Percentiles rank a stretch among this genome's conserved stretches.
These are phyloP conservation scores for Odontesthes bonariensis DNA, from an alignment of 2,113 vertebrate genomes.

Conservation along the genomic window DNA sequence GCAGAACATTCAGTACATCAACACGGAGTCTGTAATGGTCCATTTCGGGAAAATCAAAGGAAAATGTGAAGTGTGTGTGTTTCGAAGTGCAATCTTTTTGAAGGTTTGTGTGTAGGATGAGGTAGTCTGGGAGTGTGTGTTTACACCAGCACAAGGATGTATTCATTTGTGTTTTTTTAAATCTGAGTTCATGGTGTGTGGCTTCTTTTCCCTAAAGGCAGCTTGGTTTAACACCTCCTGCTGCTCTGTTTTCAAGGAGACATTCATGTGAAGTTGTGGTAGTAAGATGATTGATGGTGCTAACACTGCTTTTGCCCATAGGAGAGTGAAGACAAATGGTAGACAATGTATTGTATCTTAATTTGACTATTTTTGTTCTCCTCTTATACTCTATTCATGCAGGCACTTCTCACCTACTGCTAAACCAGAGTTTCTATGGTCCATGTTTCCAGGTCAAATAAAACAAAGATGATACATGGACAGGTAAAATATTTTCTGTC, in stretches of 20 bases:
- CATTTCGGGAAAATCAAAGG: conserved; percentile 49
- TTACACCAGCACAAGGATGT: conserved; percentile 25
- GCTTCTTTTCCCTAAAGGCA: conserved; percentile 24
- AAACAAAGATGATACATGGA: background rate
- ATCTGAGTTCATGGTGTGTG: conserved; percentile 25
- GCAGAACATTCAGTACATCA: conserved; percentile 51
- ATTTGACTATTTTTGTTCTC: conserved; percentile 32
- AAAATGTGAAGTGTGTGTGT: conserved; percentile 16
- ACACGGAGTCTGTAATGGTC: conserved; percentile 15
- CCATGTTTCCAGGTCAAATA: conserved; percentile 11
- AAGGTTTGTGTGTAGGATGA: conserved; percentile 1
- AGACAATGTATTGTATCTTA: conserved; percentile 39
- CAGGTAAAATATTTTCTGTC: conserved; percentile 5
- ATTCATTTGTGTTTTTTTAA: conserved; percentile 39
- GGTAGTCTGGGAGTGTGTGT: background rate
- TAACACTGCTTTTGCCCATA: conserved; percentile 21
- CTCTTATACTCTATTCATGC: conserved; percentile 1
- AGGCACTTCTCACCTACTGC: conserved; percentile 1
- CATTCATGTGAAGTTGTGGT: conserved; percentile 44
- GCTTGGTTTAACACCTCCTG: conserved; percentile 10
- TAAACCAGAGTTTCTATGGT: background rate
- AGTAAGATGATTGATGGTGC: conserved; percentile 57
- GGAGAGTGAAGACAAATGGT: conserved; percentile 28
- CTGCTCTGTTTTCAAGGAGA: conserved; percentile 54
- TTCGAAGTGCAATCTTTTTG: background rate